Base-by-base conservation (phyloP, 1,140 invertebrate genomes). In the Dufourea novaeangliae region DNA sequence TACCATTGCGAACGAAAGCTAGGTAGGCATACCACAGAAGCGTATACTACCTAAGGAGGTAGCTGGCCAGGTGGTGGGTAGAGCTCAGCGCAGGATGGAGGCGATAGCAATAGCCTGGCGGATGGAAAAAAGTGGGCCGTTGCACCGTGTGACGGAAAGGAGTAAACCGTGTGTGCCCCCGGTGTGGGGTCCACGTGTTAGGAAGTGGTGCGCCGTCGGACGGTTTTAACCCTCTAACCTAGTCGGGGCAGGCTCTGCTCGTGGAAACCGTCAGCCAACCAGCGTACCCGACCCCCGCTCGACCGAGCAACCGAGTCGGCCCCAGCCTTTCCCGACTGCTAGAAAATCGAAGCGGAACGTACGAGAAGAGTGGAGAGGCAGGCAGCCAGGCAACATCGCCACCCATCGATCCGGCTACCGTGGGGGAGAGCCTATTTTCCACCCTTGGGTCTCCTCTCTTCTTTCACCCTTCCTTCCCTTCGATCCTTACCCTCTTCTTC, bases 371-470 rank as follows among this genome's bases (percentile, higher is more conserved):
- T 34, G 14, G 44, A 79, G n/a, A n/a, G n/a, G n/a, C n/a, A n/a
- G n/a, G n/a, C n/a, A n/a, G n/a, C n/a, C n/a, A n/a, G 78, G 78
- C 78, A 75, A 79, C 78, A 76, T 79, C 78, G 78, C 72, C 3
- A 37, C 8, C 41, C 78, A 79, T 79, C 78, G 78, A 79, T 79
- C 78, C 63, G 44, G 25, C 54, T 56, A 63, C 37, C 59, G 50
- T n/a, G n/a, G n/a, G n/a, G n/a, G n/a, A n/a, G 44, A 73, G 73
- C 54, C 63, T 68, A 75, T 75, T 46, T n/a, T 68, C 73, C 73
- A 74, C 71, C 61, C 71, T 74, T 50, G n/a, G n/a, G 11, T 32
- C 2, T 54, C 17, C 34, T 29, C 63, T 25, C 34, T 54, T 72
- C 54, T 37, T 34, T 69, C 72, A 11, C 64, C 73, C 44, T 44